Conservation (phyloP, 2,888 invertebrate species). For the Elysia crispata region DNA sequence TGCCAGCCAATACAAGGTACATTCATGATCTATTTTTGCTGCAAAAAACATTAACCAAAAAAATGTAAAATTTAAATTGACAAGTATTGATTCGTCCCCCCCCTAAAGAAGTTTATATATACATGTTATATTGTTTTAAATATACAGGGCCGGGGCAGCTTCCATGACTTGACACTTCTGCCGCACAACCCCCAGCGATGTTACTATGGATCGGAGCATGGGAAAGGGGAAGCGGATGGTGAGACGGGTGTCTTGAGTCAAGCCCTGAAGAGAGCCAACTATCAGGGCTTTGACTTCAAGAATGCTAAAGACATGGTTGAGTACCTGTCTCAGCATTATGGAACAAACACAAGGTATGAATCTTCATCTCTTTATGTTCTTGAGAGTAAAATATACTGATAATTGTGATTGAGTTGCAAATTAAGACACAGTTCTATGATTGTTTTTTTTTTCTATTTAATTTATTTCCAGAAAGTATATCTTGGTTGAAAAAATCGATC, state of each 20-base stretch:
- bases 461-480: not conserved
- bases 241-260: constrained; percentile 22
- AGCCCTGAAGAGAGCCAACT: not conserved
- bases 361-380: too few species aligned
- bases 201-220: constrained; percentile 37
- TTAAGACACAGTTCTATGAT: not conserved
- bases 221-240: constrained; percentile 34
- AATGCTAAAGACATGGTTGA: not conserved
- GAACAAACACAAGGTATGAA: not conserved
- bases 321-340: not conserved
- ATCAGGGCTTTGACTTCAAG: not conserved
- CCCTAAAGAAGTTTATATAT: too few species aligned
- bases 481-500: not conserved
- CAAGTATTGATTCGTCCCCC: too few species aligned
- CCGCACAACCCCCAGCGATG: not conserved
- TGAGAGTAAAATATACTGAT: not conserved
- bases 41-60: too few species aligned
- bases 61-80: too few species aligned
- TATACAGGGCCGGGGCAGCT: not conserved
- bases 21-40: too few species aligned
- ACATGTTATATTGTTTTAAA: too few species aligned
- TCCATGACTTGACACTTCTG: constrained; percentile 1
- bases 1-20: too few species aligned
- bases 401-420: not conserved
- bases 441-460: not conserved